Conservation (phyloP, 1,140 invertebrate genomes). For the Brachionus sp. region DNA sequence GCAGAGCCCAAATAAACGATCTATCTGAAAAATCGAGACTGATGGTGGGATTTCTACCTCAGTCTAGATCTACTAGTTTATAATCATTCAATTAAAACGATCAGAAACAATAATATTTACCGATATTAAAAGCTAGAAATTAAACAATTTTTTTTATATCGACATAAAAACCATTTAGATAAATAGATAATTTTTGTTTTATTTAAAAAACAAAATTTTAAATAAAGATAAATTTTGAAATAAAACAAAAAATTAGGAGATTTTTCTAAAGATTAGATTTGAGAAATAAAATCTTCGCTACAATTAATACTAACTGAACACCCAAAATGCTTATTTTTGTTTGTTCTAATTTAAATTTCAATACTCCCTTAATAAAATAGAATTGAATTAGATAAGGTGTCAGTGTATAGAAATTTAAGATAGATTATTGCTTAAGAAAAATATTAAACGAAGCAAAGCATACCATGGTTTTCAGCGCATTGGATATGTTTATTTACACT, state of each 20-base stretch:
- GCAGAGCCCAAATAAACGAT: too few relatives aligned
- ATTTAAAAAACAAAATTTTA: neutral
- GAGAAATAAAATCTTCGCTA: neutral
- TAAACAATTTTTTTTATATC: neutral
- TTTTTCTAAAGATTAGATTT: neutral
- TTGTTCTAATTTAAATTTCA: neutral
- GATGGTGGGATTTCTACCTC: neutral
- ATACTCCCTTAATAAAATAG: slow-evolving; percentile 21
- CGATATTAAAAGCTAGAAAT: slow-evolving; percentile 14
- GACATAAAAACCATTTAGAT: neutral
- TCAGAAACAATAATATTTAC: slow-evolving; percentile 15
- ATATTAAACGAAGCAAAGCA: neutral
- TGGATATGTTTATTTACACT: slow-evolving; percentile 28
- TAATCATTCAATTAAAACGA: neutral
- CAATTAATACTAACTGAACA: neutral
- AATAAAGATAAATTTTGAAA: slow-evolving; percentile 32
- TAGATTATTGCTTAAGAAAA: slow-evolving; percentile 18
- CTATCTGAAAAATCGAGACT: neutral
- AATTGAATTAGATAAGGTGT: slow-evolving; percentile 11
- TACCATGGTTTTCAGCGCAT: neutral
- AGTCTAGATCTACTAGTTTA: neutral
- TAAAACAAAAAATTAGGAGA: neutral
- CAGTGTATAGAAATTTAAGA: neutral
- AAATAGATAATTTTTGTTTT: slow-evolving; percentile 35
- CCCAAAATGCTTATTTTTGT: neutral